Percentiles rank a stretch among this genome's conserved stretches.
These are phyloP conservation scores for Myodes glareolus DNA, from an alignment of 2,113 vertebrate species.

Conservation along the genomic window DNA sequence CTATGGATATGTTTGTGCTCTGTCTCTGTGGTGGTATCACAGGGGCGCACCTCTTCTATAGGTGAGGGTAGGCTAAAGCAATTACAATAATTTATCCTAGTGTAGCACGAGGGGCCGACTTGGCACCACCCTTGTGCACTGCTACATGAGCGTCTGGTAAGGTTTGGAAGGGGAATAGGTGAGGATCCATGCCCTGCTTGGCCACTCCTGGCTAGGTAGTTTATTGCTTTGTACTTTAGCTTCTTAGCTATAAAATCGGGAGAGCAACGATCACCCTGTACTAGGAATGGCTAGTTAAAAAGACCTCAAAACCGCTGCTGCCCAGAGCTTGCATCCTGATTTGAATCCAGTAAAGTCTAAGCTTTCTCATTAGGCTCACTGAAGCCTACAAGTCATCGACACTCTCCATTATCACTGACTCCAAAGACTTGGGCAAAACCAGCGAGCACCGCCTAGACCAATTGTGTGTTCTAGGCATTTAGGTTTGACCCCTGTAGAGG, in stretches of 20 bases:
- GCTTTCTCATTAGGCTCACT: not conserved
- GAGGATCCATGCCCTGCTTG: not conserved
- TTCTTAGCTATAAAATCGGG: not conserved
- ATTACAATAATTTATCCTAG: not conserved
- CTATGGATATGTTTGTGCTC: fast-evolving
- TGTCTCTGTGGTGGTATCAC: not conserved
- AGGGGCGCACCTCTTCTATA: not conserved
- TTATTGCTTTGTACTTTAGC: not conserved
- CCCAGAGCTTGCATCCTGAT: not conserved
- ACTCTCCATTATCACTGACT: not conserved
- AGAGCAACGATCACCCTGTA: not conserved
- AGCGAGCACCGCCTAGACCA: not conserved
- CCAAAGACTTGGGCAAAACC: not conserved
- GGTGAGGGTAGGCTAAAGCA: no score
- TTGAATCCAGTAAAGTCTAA: not conserved
- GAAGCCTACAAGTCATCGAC: fast-evolving
- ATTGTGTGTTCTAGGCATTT: not conserved
- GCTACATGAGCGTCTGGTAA: not conserved
- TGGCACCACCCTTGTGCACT: no score
- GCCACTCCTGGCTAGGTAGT: not conserved
- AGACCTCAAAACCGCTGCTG: not conserved
- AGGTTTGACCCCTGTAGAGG: no score
- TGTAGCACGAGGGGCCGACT: no score
- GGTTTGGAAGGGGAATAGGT: not conserved
- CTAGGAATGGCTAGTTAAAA: not conserved